phyloP scores from a whole-genome alignment of 2,888 invertebrate species.

The Cephus spinipes region DNA sequence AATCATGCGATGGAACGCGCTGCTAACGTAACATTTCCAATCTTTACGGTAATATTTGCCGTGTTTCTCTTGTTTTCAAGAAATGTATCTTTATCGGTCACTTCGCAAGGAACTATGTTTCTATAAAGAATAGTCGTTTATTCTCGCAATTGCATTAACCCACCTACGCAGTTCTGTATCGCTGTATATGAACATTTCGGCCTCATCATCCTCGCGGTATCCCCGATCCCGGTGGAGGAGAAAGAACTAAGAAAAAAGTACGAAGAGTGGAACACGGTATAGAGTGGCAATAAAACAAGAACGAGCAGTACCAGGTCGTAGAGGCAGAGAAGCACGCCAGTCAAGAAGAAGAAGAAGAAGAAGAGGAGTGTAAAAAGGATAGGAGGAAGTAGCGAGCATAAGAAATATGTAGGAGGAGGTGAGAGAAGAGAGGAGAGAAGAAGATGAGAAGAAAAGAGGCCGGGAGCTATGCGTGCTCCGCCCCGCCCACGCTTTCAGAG shows the following conservation, averaged over 20 bases:
- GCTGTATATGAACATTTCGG: too few relatives aligned
- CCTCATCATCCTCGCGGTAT: constrained; percentile 47
- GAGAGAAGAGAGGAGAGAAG: constrained; percentile 31
- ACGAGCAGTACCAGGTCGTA: constrained; percentile 32
- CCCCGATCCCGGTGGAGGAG: constrained; percentile 48
- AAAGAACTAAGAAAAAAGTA: constrained; percentile 52
- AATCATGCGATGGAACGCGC: too few relatives aligned
- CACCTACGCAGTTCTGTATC: too few relatives aligned
- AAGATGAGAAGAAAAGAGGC: constrained; percentile 50
- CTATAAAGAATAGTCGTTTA: too few relatives aligned
- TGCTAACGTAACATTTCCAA: too few relatives aligned
- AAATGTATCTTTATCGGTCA: too few relatives aligned
- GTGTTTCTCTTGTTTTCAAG: too few relatives aligned
- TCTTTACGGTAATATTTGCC: too few relatives aligned
- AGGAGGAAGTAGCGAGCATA: constrained; percentile 28
- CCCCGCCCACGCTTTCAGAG: constrained; percentile 66
- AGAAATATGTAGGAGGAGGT: too few relatives aligned
- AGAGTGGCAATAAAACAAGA: constrained; percentile 49
- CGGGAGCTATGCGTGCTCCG: constrained; percentile 66
- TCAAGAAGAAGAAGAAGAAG: constrained; percentile 19
- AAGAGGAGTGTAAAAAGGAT: constrained; percentile 23
- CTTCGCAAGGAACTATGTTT: too few relatives aligned
- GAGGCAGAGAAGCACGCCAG: constrained; percentile 25
- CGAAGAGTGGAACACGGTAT: constrained; percentile 46
- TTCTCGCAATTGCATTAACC: too few relatives aligned